Percentiles rank a stretch among this genome's conserved stretches.
These are phyloP conservation scores for Dilophus febrilis DNA, from an alignment of 2,888 invertebrate genomes.

Conservation along the genomic window DNA sequence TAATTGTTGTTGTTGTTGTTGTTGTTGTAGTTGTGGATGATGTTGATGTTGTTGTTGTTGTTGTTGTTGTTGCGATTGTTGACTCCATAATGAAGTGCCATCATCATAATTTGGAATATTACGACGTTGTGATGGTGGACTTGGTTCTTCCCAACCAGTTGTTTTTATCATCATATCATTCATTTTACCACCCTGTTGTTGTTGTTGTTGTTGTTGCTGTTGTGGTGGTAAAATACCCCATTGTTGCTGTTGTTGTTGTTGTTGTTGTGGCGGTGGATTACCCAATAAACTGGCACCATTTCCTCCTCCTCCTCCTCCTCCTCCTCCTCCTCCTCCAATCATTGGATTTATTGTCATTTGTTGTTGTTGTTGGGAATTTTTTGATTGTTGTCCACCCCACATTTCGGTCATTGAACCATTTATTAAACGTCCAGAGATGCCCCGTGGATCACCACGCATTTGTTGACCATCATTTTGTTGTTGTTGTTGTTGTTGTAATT, in stretches of 20 bases:
- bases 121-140: slow-evolving; percentile 69
- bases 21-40: too few relatives aligned
- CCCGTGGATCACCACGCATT: slow-evolving; percentile 51
- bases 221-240: slow-evolving; percentile 5
- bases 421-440: slow-evolving; percentile 68
- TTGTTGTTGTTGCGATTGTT: slow-evolving; percentile 3
- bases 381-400: slow-evolving; percentile 54
- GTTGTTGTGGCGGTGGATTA: too few relatives aligned
- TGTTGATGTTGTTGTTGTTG: slow-evolving; percentile 3
- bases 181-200: slow-evolving; percentile 1
- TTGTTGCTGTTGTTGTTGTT: too few relatives aligned
- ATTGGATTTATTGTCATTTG: slow-evolving; percentile 2
- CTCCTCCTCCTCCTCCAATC: background rate
- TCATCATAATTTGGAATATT: slow-evolving; percentile 72
- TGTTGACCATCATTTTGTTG: too few relatives aligned
- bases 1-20: too few relatives aligned
- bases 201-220: background rate
- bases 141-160: slow-evolving; percentile 76
- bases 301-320: too few relatives aligned
- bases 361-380: slow-evolving; percentile 20
- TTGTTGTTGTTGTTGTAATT: too few relatives aligned
- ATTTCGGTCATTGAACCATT: slow-evolving; percentile 66
- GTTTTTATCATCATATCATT: slow-evolving; percentile 11
- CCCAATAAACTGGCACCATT: background rate
- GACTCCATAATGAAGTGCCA: slow-evolving; percentile 79